Percentiles rank a stretch among this genome's conserved stretches.
Evolutionary conservation across 2,797 vertebrate genomes (phyloP).

Genomic region (Microctenopoma steveboyesi): DNA sequence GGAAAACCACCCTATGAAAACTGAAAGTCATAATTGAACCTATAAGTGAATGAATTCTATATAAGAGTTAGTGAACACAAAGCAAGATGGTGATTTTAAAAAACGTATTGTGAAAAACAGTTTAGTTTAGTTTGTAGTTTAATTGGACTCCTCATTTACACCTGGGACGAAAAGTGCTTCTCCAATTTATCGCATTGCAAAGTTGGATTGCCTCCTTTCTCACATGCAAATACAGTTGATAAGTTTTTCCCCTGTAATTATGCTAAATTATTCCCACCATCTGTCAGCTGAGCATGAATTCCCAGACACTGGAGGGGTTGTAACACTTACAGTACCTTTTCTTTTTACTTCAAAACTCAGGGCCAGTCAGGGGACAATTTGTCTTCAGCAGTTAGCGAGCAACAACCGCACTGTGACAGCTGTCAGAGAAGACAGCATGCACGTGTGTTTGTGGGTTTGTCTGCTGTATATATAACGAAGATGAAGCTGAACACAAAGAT

Average conservation of each 20-base stretch:
- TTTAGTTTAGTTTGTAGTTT: too few species aligned
- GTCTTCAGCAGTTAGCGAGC: conserved; percentile 31
- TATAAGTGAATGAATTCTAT: too few species aligned
- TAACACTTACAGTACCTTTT: conserved; percentile 43
- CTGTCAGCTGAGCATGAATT: conserved; percentile 48
- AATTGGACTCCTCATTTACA: conserved; percentile 40
- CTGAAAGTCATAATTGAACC: too few species aligned
- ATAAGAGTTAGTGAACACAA: conserved; percentile 4
- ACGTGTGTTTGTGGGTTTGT: conserved; percentile 15
- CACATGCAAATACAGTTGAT: conserved; percentile 42
- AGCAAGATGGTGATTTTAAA: conserved; percentile 17
- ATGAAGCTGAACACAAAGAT: conserved; percentile 17
- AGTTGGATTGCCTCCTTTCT: conserved; percentile 32
- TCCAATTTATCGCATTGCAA: conserved; percentile 32
- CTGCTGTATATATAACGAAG: background rate
- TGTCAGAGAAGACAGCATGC: conserved; percentile 15
- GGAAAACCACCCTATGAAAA: too few species aligned
- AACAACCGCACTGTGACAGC: conserved; percentile 47
- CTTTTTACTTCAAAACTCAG: conserved; percentile 32
- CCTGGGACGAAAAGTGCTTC: conserved; percentile 39
- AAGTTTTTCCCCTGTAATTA: conserved; percentile 45
- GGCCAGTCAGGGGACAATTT: conserved; percentile 33
- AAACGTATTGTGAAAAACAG: background rate
- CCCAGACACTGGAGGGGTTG: conserved; percentile 37
- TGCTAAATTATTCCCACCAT: conserved; percentile 68